Percentiles rank a stretch among this genome's conserved stretches.
These are phyloP conservation scores for Phylloscopus trochilus DNA, from an alignment of 2,113 vertebrate genomes.

Conservation along the genomic window DNA sequence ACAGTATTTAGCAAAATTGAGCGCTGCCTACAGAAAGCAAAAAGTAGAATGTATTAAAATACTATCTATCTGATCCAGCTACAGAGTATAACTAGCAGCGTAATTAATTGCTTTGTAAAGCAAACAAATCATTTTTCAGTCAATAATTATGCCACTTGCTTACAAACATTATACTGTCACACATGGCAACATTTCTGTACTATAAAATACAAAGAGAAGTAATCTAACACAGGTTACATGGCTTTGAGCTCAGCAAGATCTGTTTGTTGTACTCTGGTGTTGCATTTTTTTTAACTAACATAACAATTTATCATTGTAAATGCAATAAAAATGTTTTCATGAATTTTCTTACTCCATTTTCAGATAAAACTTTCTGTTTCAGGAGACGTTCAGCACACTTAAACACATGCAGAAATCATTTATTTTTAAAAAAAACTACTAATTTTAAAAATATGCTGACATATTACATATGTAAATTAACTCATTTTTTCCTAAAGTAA, in stretches of 20 bases:
- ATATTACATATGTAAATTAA: not conserved
- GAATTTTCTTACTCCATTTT: not conserved
- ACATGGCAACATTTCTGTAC: not conserved
- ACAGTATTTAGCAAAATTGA: constrained; percentile 96
- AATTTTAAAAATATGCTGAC: not conserved
- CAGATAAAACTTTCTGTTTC: not conserved
- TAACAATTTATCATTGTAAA: not conserved
- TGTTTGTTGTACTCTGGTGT: not conserved
- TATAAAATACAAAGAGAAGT: not conserved
- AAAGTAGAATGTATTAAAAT: not conserved
- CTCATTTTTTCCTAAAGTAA: not conserved
- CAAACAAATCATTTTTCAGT: not conserved
- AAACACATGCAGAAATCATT: not conserved
- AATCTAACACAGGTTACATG: not conserved
- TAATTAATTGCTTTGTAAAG: not conserved
- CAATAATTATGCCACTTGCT: not conserved
- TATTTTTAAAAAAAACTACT: not conserved
- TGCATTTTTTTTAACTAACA: not conserved
- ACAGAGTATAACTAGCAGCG: not conserved
- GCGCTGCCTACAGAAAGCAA: constrained; percentile 78
- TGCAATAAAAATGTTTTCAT: not conserved
- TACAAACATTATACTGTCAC: not conserved
- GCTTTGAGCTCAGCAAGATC: not conserved
- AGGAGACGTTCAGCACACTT: not conserved
- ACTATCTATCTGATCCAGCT: not conserved